A percentile compares a stretch with the other conserved stretches of the same genome.
These are phyloP conservation scores for Axinella damicornis DNA, from an alignment of 37 sponge, comb jelly and placozoan genomes.

Conservation along the genomic window DNA sequence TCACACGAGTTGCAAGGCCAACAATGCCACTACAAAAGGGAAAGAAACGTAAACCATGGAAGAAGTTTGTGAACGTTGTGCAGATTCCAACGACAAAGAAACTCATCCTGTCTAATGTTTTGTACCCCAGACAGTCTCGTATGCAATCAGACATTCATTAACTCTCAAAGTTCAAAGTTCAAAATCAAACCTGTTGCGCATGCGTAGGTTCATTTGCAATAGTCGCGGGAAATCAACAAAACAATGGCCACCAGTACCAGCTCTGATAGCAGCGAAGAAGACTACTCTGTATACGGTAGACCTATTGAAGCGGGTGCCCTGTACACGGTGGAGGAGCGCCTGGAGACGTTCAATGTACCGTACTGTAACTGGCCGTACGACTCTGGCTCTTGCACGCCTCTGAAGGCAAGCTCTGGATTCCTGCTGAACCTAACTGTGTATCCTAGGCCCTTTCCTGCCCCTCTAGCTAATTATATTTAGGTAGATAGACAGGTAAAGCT, in stretches of 20 bases:
- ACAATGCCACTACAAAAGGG: slow-evolving; percentile 46
- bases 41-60: slow-evolving; percentile 60
- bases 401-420: slow-evolving; percentile 40
- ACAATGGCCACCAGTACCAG: neutral
- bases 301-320: slow-evolving; percentile 23
- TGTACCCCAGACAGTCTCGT: no score
- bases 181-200: no score
- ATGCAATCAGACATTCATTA: no score
- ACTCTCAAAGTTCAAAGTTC: no score
- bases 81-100: slow-evolving; percentile 3
- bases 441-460: no score
- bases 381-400: slow-evolving; percentile 56
- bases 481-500: no score
- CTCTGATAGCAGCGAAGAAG: no score
- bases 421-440: no score
- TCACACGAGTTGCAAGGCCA: slow-evolving; percentile 53
- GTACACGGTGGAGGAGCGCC: slow-evolving; percentile 71
- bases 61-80: slow-evolving; percentile 58
- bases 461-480: no score
- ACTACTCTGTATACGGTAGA: neutral
- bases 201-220: no score
- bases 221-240: no score
- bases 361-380: slow-evolving; percentile 82
- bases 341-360: slow-evolving; percentile 57
- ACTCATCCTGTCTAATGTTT: slow-evolving; percentile 20